A percentile compares a stretch with the other conserved stretches of the same genome.
These are phyloP conservation scores for Gonioctena quinquepunctata DNA, from an alignment of 1,140 invertebrate genomes.

Conservation along the genomic window DNA sequence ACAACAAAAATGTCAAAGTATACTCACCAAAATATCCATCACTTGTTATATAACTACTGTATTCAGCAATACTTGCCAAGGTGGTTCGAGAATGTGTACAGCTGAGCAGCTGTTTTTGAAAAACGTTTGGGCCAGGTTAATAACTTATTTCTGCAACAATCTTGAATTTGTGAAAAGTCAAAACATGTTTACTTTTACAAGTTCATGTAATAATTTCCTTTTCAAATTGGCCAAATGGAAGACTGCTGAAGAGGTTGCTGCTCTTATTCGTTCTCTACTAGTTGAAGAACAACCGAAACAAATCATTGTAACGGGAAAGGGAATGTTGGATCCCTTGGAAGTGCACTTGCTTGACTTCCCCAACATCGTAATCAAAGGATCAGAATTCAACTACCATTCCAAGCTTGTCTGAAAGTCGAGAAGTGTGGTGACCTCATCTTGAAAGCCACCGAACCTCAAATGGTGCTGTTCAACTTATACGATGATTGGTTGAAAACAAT, in stretches of 20 bases:
- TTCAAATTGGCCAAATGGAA: slow-evolving; percentile 96
- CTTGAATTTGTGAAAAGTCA: too few relatives aligned
- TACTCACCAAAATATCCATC: too few relatives aligned
- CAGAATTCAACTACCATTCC: slow-evolving; percentile 99
- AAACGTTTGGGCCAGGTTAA: slow-evolving; percentile 79
- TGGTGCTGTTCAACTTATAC: slow-evolving; percentile 99
- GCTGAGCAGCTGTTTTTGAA: slow-evolving; percentile 99
- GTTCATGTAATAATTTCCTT: background rate
- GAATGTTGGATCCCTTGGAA: slow-evolving; percentile 99
- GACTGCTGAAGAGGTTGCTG: slow-evolving; percentile 99
- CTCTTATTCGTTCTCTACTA: slow-evolving; percentile 96
- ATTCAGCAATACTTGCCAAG: too few relatives aligned
- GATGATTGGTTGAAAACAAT: slow-evolving; percentile 99
- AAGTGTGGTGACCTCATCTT: slow-evolving; percentile 99
- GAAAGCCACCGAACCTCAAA: slow-evolving; percentile 99
- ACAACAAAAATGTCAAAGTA: too few relatives aligned
- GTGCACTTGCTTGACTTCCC: slow-evolving; percentile 99
- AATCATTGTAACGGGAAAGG: slow-evolving; percentile 99
- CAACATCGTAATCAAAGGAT: slow-evolving; percentile 99
- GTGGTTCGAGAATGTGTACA: too few relatives aligned
- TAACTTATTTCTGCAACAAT: too few relatives aligned
- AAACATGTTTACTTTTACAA: too few relatives aligned
- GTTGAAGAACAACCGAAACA: slow-evolving; percentile 99
- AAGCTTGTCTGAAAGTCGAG: slow-evolving; percentile 98
- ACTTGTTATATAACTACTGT: too few relatives aligned